A percentile compares a stretch with the other conserved stretches of the same genome.
These are phyloP conservation scores for Alethe diademata DNA, from an alignment of 2,113 vertebrate genomes.

Conservation along the genomic window DNA sequence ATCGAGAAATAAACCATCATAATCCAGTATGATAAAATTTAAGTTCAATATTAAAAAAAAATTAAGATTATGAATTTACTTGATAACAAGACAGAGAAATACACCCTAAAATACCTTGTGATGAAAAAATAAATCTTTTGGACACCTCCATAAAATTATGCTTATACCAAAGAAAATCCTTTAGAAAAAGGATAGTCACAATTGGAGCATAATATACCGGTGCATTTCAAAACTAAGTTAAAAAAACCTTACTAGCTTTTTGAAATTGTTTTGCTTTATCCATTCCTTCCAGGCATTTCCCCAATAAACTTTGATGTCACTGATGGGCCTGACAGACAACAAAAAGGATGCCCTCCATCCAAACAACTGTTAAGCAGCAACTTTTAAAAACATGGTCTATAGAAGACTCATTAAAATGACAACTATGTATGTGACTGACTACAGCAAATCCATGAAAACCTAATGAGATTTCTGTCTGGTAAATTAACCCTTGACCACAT, in stretches of 20 bases:
- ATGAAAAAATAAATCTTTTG: neutral
- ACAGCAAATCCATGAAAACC: constrained; percentile 17
- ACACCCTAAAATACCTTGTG: neutral
- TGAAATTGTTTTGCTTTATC: neutral
- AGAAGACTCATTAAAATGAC: neutral
- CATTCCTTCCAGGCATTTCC: neutral
- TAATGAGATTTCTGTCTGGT: constrained; percentile 17
- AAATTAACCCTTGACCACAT: constrained; percentile 17
- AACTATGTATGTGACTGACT: neutral
- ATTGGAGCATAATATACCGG: neutral
- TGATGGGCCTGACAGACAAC: neutral
- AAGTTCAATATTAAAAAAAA: neutral
- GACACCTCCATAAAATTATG: neutral
- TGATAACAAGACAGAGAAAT: neutral
- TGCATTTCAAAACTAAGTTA: neutral
- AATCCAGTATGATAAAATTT: neutral
- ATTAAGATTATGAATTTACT: neutral
- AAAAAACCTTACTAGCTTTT: neutral
- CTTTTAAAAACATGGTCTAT: neutral
- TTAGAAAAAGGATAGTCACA: neutral
- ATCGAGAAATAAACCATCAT: neutral
- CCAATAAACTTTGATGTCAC: neutral
- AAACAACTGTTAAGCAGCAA: neutral
- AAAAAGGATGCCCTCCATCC: neutral
- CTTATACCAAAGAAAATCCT: neutral